phyloP scores from a whole-genome alignment of 2,888 invertebrate genomes.

The Limnephilus lunatus region DNA sequence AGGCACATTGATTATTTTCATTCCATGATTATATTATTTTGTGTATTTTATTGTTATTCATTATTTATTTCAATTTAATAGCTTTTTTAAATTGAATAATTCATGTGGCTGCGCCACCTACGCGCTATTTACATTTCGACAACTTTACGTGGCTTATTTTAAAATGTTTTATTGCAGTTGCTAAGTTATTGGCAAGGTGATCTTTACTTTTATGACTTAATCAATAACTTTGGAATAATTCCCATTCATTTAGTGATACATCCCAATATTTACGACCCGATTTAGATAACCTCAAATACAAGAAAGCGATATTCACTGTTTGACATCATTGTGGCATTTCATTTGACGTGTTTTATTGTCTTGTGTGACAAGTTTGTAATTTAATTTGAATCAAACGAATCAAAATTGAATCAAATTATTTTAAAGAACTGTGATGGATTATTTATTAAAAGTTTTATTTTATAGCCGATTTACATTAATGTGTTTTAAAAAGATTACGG shows the following conservation, averaged over 20 bases:
- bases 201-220: conserved; percentile 47
- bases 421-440: background rate
- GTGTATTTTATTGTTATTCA: too few relatives aligned
- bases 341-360: background rate
- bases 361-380: background rate
- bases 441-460: background rate
- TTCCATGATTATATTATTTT: too few relatives aligned
- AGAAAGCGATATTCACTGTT: background rate
- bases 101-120: conserved; percentile 3
- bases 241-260: background rate
- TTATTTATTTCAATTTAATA: conserved; percentile 29
- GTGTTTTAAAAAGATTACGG: too few relatives aligned
- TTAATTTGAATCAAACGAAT: background rate
- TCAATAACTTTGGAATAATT: conserved; percentile 23
- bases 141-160: conserved; percentile 11
- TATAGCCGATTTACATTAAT: background rate
- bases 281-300: background rate
- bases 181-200: conserved; percentile 46
- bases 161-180: conserved; percentile 15
- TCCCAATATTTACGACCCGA: background rate
- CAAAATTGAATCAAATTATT: background rate
- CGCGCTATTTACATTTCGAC: conserved; percentile 8
- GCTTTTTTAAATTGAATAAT: background rate
- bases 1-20: too few relatives aligned
- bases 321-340: background rate